Base-by-base conservation (phyloP, 2,888 invertebrate species). In the Alloplasta piceator region DNA sequence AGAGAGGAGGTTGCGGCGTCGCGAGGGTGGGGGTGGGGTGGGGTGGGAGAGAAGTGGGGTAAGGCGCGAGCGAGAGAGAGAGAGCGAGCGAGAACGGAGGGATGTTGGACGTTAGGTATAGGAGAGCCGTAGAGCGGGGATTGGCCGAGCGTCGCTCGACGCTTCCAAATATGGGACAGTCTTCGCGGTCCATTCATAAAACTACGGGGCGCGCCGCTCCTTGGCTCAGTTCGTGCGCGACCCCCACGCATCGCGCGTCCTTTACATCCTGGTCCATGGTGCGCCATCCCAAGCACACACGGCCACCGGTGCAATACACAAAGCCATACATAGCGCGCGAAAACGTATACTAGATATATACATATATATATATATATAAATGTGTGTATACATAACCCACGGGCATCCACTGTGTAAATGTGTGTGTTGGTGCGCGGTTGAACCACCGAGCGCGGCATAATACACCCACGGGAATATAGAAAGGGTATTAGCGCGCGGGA, bases 101-200 rank as follows among this genome's bases (percentile, higher is more conserved):
- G 80, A 80, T 73, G 76, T 50, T 74, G 74, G 82, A 78, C 58
- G 83, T 80, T 82, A 82, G 79, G 78, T 80, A 74, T 26, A 26
- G 26, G 68, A 64, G 76, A 77, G 78, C 82, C 83, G 83, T 84
- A 87, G 88, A 89, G 89, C 91, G 91, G 92, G 92, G 91, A 94
- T 94, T 94, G 94, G 94, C 92, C 92, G 91, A 89, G 90, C 87
- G 92, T 90, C 92, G 92, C 92, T 93, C 92, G 93, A 93, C 94
- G 95, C 95, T 95, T 95, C 96, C 96, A 96, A 96, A 96, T 96
- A 96, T 96, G 96, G 96, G 95, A 95, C 96, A 95, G 95, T 91
- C 91, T 92, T 94, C 92, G 93, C 93, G 93, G 94, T 95, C 95
- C 96, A 96, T 96, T 96, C 96, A 96, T 96, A 96, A 96, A 96